These are phyloP conservation scores for Archaeoteleia sp. DNA, from an alignment of 2,888 invertebrate species.

Conservation along the genomic window DNA sequence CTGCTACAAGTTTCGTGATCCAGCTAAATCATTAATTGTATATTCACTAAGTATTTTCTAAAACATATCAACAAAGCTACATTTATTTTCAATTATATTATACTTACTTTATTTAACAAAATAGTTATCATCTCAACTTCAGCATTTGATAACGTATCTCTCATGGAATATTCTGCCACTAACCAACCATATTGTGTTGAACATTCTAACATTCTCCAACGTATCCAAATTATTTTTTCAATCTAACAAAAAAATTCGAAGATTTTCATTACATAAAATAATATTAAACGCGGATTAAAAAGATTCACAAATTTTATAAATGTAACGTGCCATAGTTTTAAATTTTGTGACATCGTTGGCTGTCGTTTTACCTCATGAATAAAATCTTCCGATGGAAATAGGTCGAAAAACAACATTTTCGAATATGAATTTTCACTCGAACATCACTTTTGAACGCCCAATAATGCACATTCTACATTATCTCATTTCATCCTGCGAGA, in stretches of 20 bases:
- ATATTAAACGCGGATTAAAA: neutral
- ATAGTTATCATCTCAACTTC: slow-evolving; percentile 10
- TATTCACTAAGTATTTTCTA: slow-evolving; percentile 1
- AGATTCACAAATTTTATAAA: slow-evolving; percentile 6
- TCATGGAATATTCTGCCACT: slow-evolving; percentile 19
- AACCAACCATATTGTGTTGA: slow-evolving; percentile 30
- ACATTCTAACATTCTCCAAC: slow-evolving; percentile 21
- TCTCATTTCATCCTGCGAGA: no score
- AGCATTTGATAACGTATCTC: slow-evolving; percentile 13
- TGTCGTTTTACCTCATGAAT: no score
- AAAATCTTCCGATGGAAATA: no score
- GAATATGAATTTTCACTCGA: no score
- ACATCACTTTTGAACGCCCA: no score
- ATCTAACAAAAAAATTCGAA: slow-evolving; percentile 8
- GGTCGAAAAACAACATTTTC: no score
- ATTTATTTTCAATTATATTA: neutral
- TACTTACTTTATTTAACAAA: slow-evolving; percentile 18
- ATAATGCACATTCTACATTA: no score
- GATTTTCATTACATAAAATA: neutral
- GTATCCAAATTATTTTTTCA: slow-evolving; percentile 25
- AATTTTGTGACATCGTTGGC: no score
- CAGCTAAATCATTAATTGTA: slow-evolving; percentile 9
- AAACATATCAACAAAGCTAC: neutral
- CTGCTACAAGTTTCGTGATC: slow-evolving; percentile 3
- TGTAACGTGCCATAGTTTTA: no score